Conservation (phyloP, 2,888 invertebrate species). For the Pachymerium ferrugineum region DNA sequence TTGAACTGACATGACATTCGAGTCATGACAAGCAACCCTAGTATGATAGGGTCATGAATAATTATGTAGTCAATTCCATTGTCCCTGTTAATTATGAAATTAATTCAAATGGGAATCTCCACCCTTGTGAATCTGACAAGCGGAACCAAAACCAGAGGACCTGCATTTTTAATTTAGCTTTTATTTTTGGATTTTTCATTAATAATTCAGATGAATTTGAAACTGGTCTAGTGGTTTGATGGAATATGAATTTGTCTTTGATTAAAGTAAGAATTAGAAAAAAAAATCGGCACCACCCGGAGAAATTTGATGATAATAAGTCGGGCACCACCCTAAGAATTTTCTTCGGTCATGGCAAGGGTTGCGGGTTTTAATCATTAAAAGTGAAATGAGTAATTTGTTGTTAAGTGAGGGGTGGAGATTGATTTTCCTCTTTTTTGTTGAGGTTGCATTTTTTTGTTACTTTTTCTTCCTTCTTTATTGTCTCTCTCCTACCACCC, state of each 20-base stretch:
- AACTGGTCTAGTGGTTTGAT: background rate
- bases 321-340: background rate
- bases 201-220: background rate
- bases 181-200: background rate
- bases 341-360: background rate
- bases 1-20: conserved; percentile 14
- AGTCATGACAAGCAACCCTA: conserved; percentile 12
- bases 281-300: background rate
- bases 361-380: background rate
- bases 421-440: too few relatives aligned
- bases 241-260: background rate
- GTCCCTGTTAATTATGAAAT: conserved; percentile 18
- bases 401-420: background rate
- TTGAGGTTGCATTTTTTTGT: too few relatives aligned
- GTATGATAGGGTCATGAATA: conserved; percentile 15
- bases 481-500: too few relatives aligned
- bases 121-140: conserved; percentile 11
- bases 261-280: too few relatives aligned
- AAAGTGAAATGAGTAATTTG: background rate
- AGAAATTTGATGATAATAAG: background rate
- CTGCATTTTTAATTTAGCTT: background rate
- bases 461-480: too few relatives aligned
- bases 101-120: conserved; percentile 12
- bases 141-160: background rate
- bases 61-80: conserved; percentile 21